Evolutionary conservation across 2,113 vertebrate genomes (phyloP).

Genomic region (Megaleporinus macrocephalus): DNA sequence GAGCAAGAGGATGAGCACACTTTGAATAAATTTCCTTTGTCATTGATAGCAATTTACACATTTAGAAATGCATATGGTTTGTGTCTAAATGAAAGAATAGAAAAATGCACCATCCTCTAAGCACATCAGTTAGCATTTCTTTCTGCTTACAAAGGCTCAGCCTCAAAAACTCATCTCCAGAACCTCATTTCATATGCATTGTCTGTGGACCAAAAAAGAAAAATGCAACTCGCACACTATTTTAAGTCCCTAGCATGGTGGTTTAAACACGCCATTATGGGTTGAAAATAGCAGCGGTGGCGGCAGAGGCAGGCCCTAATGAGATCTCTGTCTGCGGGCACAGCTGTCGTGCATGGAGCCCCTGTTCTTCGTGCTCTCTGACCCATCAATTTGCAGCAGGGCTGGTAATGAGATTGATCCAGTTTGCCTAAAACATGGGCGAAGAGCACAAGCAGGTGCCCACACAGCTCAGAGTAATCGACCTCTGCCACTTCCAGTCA

Average conservation of each 20-base stretch:
- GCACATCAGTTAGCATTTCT: background rate
- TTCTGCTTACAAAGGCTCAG: background rate
- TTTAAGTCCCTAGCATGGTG: constrained; percentile 25
- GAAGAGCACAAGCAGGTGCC: constrained; percentile 67
- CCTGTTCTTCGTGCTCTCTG: constrained; percentile 60
- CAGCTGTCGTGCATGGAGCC: constrained; percentile 76
- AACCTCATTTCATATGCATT: constrained; percentile 27
- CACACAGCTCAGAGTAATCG: background rate
- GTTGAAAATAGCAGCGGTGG: constrained; percentile 79
- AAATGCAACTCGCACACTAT: constrained; percentile 31
- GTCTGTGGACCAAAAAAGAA: constrained; percentile 13
- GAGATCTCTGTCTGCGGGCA: constrained; percentile 82
- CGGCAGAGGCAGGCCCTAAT: constrained; percentile 80
- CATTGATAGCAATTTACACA: background rate
- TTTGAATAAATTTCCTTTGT: background rate
- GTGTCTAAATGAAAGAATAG: background rate
- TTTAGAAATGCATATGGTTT: background rate
- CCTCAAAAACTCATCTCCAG: background rate
- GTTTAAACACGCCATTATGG: constrained; percentile 41
- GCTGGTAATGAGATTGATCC: constrained; percentile 76
- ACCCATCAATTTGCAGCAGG: constrained; percentile 72
- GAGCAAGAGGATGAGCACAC: background rate
- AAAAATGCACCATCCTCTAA: background rate
- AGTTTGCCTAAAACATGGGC: constrained; percentile 71
- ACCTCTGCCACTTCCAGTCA: background rate